Conservation (phyloP, 2,797 vertebrate genomes). For the Lerista edwardsae region DNA sequence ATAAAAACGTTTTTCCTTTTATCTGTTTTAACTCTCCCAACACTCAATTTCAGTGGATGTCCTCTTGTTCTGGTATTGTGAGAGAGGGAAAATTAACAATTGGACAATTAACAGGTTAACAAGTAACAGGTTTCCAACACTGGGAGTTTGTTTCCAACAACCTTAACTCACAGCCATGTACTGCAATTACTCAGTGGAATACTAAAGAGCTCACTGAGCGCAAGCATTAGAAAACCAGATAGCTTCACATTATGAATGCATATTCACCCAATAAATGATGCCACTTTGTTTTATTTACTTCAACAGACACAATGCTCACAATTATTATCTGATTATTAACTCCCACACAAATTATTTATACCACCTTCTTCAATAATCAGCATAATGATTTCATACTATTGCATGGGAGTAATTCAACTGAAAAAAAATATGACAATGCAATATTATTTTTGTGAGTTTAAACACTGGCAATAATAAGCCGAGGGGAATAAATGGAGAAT, state of each 20-base stretch:
- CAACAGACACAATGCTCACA: conserved; percentile 45
- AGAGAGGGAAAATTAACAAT: too few species aligned
- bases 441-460: conserved; percentile 50
- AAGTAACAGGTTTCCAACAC: not conserved
- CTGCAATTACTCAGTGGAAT: conserved; percentile 10
- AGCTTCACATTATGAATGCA: conserved; percentile 33
- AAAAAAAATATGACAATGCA: conserved; percentile 58
- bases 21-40: too few species aligned
- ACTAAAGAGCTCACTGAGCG: conserved; percentile 30
- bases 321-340: conserved; percentile 63
- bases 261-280: conserved; percentile 51
- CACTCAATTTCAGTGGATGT: too few species aligned
- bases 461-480: conserved; percentile 13
- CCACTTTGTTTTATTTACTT: conserved; percentile 58
- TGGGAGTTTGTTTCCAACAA: not conserved
- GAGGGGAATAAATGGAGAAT: conserved; percentile 8
- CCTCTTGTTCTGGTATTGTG: too few species aligned
- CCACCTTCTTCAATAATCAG: conserved; percentile 55
- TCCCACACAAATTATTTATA: conserved; percentile 58
- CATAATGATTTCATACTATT: conserved; percentile 63
- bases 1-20: too few species aligned
- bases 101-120: conserved; percentile 4
- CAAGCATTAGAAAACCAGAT: conserved; percentile 21
- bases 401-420: conserved; percentile 57
- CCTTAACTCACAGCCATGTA: not conserved